These are phyloP conservation scores for Podocnemis expansa DNA, from an alignment of 2,113 vertebrate species.

Conservation along the genomic window DNA sequence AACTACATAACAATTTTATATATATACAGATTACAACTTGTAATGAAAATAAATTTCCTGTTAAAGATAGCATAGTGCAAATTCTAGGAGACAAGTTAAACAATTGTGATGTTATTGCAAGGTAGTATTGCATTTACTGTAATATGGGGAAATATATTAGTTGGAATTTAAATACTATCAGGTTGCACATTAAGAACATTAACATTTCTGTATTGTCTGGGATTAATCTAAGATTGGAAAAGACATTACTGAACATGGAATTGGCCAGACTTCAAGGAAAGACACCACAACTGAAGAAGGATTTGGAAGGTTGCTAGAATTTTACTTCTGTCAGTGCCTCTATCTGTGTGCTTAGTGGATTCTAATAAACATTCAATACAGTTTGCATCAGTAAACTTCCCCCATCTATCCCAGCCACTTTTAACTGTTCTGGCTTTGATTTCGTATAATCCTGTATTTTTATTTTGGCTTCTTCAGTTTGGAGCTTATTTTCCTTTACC, in stretches of 20 bases:
- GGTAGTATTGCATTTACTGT: neutral
- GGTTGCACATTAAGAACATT: neutral
- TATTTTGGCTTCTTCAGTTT: neutral
- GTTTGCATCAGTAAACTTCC: neutral
- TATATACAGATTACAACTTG: fast-evolving
- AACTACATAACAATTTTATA: neutral
- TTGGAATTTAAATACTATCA: neutral
- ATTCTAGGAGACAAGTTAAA: neutral
- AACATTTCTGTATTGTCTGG: neutral
- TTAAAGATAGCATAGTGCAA: neutral
- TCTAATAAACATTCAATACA: neutral
- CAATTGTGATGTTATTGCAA: neutral
- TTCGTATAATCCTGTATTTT: neutral
- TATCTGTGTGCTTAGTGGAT: neutral
- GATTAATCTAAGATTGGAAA: fast-evolving
- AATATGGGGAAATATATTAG: neutral
- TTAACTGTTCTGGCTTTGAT: neutral
- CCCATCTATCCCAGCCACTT: neutral
- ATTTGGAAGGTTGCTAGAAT: neutral
- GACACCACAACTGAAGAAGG: neutral
- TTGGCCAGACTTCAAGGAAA: neutral
- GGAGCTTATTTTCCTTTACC: neutral
- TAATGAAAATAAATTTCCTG: fast-evolving
- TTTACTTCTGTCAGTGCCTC: neutral
- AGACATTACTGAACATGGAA: neutral